phyloP scores from a whole-genome alignment of 2,888 invertebrate species.

The Tipula helvola region DNA sequence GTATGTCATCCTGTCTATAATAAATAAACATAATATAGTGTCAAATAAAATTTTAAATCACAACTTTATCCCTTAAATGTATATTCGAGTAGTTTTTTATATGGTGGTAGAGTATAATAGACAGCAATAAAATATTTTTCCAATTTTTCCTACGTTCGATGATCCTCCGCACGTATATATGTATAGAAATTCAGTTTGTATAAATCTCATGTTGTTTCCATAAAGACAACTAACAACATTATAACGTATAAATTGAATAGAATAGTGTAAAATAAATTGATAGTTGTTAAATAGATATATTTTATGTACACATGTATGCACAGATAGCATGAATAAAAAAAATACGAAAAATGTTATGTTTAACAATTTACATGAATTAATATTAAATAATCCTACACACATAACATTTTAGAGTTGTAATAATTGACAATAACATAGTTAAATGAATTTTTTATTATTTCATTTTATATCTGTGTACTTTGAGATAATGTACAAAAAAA shows the following conservation, averaged over 20 bases:
- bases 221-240: neutral
- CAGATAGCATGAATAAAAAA: neutral
- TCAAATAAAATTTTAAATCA: neutral
- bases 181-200: neutral
- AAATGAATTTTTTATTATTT: neutral
- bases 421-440: neutral
- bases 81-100: neutral
- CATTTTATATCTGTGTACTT: no score
- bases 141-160: neutral
- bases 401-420: neutral
- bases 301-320: neutral
- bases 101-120: neutral
- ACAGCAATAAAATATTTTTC: neutral
- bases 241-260: neutral
- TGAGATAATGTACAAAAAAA: no score
- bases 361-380: neutral
- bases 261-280: neutral
- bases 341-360: neutral
- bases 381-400: neutral
- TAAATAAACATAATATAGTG: neutral
- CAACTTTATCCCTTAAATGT: neutral
- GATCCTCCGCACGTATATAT: no score
- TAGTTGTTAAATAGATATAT: neutral
- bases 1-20: neutral
- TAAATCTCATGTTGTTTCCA: neutral